These are phyloP conservation scores for Bos taurus DNA, from an alignment of 2,113 vertebrate species.

Conservation along the genomic window ARS-UCD2.0 NC_037335.1:97840001-97840500, in stretches of 20 bases:
- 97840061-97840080: not conserved
- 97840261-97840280: not conserved
- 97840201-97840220: not conserved
- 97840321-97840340: not conserved
- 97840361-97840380: not conserved
- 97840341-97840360: not conserved
- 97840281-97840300: not conserved
- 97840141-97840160: not conserved
- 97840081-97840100: not conserved
- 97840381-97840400: not conserved
- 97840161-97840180: not conserved
- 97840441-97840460: not conserved
- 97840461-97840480: not conserved
- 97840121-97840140: not conserved
- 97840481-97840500: not conserved
- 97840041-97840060: not conserved
- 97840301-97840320: not conserved
- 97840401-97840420: fast-evolving
- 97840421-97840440: not conserved
- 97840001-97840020: not conserved
- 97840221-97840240: not conserved
- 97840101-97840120: not conserved
- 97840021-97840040: not conserved
- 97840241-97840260: not conserved
- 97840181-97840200: not conserved